phyloP scores from a whole-genome alignment of 1,140 invertebrate species.

The Ceratina australensis region DNA sequence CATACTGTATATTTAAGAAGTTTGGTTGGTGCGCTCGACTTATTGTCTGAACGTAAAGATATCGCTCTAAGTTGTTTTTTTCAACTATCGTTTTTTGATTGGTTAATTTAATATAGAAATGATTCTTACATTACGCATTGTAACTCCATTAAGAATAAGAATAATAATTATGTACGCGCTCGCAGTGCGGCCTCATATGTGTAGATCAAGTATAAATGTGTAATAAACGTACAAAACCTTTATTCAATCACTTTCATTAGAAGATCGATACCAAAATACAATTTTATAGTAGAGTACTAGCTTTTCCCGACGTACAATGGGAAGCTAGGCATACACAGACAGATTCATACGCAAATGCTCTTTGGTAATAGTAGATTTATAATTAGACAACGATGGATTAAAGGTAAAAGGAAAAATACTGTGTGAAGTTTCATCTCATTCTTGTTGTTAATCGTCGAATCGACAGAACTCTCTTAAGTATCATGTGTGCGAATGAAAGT shows the following conservation, averaged over 20 bases:
- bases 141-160: neutral
- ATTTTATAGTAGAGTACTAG: no score
- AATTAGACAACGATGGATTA: no score
- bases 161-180: neutral
- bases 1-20: neutral
- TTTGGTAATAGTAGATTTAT: no score
- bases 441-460: no score
- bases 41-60: neutral
- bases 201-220: constrained; percentile 2
- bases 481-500: no score
- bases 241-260: neutral
- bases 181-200: neutral
- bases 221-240: neutral
- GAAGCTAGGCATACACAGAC: no score
- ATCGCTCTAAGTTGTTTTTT: neutral
- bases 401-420: no score
- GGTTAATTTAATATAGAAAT: constrained; percentile 2
- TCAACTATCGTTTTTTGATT: constrained; percentile 11
- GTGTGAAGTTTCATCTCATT: no score
- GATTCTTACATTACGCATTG: neutral
- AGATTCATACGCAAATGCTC: no score
- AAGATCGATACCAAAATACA: neutral
- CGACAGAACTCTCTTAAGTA: no score
- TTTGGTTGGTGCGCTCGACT: neutral
- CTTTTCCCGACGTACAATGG: no score